Evolutionary conservation across 2,888 invertebrate genomes (phyloP).

Genomic region (Agonum fuliginosum): DNA sequence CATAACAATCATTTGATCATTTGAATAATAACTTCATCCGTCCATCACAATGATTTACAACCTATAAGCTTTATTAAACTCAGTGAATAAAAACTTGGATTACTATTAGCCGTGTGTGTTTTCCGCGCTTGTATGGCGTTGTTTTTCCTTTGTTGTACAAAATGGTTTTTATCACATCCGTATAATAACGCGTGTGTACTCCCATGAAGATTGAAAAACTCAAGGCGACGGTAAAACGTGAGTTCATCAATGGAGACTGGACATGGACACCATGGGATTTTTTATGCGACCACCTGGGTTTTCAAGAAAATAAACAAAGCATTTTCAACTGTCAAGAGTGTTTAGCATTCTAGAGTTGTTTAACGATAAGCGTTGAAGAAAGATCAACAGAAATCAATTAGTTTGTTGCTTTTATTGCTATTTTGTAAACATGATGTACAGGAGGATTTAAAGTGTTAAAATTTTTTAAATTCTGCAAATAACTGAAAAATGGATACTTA

Average conservation of each 20-base stretch:
- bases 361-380: no score
- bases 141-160: constrained; percentile 16
- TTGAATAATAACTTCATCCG: constrained; percentile 30
- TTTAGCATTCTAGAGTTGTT: background rate
- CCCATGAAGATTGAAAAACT: background rate
- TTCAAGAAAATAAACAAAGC: background rate
- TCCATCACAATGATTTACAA: constrained; percentile 1
- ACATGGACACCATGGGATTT: background rate
- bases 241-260: constrained; percentile 5
- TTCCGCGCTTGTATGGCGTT: constrained; percentile 13
- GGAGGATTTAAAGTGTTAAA: no score
- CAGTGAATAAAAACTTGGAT: background rate
- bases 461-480: no score
- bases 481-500: no score
- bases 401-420: no score
- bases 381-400: no score
- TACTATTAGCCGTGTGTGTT: constrained; percentile 14
- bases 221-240: background rate
- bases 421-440: no score
- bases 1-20: background rate
- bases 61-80: constrained; percentile 4
- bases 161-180: background rate
- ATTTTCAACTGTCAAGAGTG: background rate
- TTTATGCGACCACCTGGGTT: background rate
- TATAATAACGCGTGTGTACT: constrained; percentile 1